Evolutionary conservation across 2,113 vertebrate genomes (phyloP).

Genomic region (Sardina pilchardus): DNA sequence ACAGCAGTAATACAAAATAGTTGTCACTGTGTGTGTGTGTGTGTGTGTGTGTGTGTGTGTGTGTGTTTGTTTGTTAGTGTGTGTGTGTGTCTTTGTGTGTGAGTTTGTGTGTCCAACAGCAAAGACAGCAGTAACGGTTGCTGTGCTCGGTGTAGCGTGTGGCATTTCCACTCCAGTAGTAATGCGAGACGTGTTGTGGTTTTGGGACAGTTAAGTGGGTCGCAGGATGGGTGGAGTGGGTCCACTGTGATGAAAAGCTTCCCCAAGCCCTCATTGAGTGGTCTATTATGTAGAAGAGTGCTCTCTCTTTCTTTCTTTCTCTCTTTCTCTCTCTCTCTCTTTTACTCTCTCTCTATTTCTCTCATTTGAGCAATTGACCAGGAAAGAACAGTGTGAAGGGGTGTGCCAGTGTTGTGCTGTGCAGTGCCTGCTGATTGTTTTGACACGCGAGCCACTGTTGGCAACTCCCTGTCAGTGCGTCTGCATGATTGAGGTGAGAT

Average conservation of each 20-base stretch:
- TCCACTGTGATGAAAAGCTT: slow-evolving; percentile 47
- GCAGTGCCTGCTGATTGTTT: slow-evolving; percentile 21
- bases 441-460: slow-evolving; percentile 26
- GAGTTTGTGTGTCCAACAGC: neutral
- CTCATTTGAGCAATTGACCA: neutral
- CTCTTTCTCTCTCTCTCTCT: neutral
- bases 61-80: too few relatives aligned
- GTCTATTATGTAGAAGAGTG: slow-evolving; percentile 16
- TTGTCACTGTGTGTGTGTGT: neutral
- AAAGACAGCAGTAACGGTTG: neutral
- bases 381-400: slow-evolving; percentile 22
- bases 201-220: slow-evolving; percentile 51
- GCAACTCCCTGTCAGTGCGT: slow-evolving; percentile 25
- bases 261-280: slow-evolving; percentile 37
- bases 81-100: neutral
- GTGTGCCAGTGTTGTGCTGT: neutral
- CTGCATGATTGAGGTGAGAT: neutral
- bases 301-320: slow-evolving; percentile 12
- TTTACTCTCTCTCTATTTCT: neutral
- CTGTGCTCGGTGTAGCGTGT: slow-evolving; percentile 15
- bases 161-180: neutral
- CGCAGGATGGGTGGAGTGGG: slow-evolving; percentile 44
- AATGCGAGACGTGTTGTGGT: slow-evolving; percentile 27
- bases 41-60: neutral
- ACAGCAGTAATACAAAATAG: slow-evolving; percentile 5